Percentiles rank a stretch among this genome's conserved stretches.
Conservation (phyloP, 1,140 invertebrate genomes). For the Drosophila subpulchrella region DNA sequence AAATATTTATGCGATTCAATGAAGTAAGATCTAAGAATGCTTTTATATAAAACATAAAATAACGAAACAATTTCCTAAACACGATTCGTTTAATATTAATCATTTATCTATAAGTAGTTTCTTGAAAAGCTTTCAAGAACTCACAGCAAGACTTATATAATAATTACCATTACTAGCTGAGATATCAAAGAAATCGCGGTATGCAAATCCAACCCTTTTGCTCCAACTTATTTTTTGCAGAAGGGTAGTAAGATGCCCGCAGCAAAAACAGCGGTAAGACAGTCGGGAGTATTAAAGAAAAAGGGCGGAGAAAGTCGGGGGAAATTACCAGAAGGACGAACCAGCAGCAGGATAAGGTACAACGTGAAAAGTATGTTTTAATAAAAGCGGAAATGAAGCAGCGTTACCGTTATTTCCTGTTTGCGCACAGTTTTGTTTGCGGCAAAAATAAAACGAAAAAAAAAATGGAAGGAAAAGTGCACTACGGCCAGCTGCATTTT, state of each 20-base stretch:
- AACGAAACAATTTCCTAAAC: too few relatives aligned
- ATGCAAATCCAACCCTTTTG: slow-evolving; percentile 8
- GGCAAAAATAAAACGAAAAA: slow-evolving; percentile 2
- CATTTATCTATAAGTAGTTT: too few relatives aligned
- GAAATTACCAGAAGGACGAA: slow-evolving; percentile 20
- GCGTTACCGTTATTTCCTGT: slow-evolving; percentile 82
- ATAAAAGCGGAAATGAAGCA: slow-evolving; percentile 83
- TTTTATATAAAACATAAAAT: too few relatives aligned
- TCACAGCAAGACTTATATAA: too few relatives aligned
- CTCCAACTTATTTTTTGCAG: neutral
- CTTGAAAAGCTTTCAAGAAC: too few relatives aligned
- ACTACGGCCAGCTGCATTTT: slow-evolving; percentile 61
- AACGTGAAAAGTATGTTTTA: slow-evolving; percentile 82
- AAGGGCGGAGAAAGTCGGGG: neutral
- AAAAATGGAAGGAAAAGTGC: slow-evolving; percentile 3
- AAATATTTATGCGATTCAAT: too few relatives aligned
- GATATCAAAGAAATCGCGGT: neutral
- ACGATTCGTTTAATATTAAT: too few relatives aligned
- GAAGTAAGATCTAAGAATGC: too few relatives aligned
- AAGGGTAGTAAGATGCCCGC: slow-evolving; percentile 32
- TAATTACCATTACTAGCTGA: too few relatives aligned
- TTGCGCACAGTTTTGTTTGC: slow-evolving; percentile 76
- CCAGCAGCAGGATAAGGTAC: slow-evolving; percentile 69
- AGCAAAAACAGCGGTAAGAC: slow-evolving; percentile 45
- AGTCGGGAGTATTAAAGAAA: slow-evolving; percentile 19